These are phyloP conservation scores for Andrena hattorfiana DNA, from an alignment of 2,888 invertebrate species.

Conservation along the genomic window DNA sequence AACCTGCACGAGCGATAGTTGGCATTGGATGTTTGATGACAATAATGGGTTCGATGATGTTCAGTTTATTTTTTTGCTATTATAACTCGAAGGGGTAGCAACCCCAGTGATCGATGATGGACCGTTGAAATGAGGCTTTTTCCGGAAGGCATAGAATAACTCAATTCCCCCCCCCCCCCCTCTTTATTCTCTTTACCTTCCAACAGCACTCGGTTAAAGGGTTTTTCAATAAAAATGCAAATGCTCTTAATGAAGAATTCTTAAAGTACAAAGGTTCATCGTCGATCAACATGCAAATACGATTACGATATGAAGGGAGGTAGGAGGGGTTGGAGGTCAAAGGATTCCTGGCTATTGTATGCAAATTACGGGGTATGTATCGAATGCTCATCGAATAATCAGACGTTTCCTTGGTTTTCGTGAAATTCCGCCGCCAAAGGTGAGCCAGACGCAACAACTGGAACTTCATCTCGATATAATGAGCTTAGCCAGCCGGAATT, in stretches of 20 bases:
- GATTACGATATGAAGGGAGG: slow-evolving; percentile 22
- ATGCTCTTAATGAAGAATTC: slow-evolving; percentile 49
- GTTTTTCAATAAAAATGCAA: slow-evolving; percentile 65
- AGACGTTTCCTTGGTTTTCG: not conserved
- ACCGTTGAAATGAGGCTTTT: slow-evolving; percentile 6
- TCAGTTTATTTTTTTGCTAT: too few species aligned
- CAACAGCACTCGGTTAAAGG: slow-evolving; percentile 2
- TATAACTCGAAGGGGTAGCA: not conserved
- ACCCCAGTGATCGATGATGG: not conserved
- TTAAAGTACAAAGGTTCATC: slow-evolving; percentile 43
- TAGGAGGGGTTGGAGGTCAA: slow-evolving; percentile 1
- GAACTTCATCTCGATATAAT: slow-evolving; percentile 26
- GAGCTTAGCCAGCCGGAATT: slow-evolving; percentile 27
- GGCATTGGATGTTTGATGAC: too few species aligned
- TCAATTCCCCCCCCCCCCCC: not conserved
- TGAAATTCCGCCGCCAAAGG: not conserved
- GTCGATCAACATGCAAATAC: slow-evolving; percentile 54
- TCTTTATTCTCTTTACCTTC: not conserved
- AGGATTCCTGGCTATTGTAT: slow-evolving; percentile 30
- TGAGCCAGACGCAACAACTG: not conserved
- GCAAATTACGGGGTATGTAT: slow-evolving; percentile 35
- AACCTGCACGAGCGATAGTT: too few species aligned
- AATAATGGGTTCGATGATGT: too few species aligned
- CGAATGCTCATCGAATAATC: slow-evolving; percentile 17
- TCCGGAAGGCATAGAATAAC: not conserved